Base-by-base conservation (phyloP, 1,140 invertebrate species). In the Hydropsyche tenuis region DNA sequence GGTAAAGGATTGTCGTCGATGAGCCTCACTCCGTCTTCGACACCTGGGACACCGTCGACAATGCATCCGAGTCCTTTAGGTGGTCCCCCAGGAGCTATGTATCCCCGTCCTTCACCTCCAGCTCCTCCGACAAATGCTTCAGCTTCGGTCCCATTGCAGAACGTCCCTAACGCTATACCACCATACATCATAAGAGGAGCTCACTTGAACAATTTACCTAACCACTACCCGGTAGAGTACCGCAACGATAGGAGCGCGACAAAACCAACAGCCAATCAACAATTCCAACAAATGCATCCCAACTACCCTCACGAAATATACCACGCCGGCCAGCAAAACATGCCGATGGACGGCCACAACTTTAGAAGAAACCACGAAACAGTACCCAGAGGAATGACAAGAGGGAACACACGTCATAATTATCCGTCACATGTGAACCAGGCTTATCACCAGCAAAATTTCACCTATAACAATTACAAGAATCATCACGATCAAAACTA, bases 21-120 rank as follows among this genome's bases (percentile, higher is more conserved):
- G 22, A 89, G 87, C 76, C 79, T 90, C 1, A 90, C 90, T 0
- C 89, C 89, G 0, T 89, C 89, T 0, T 89, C 88, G 0, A 89
- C 89, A 7, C 89, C 89, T 0, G 87, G 88, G 4, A 89, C 89
- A 1, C 88, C 89, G 0, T 87, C 87, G 1, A 87, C 85, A 7
- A 83, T 88, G 74, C 88, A 90, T 81, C 78, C 83, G 69, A 84
- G 86, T 80, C 81, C 86, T 22, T 78, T 88, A 9, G 84, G 87
- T 75, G 75, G 73, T 78, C 79, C 11, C 37, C 73, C 79, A 30
- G 85, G 77, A 22, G 85, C 86, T 46, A 85, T 90, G 30, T 89
- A 90, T 79, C 85, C 89, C 0, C 81, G 89, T 56, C 88, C 87
- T 1, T 88, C 87, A 14, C 87, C 87, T 0, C 90, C 89, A 0